A percentile compares a stretch with the other conserved stretches of the same genome.
Conservation (phyloP, 2,113 vertebrate species). For the Hymenochirus boettgeri region DNA sequence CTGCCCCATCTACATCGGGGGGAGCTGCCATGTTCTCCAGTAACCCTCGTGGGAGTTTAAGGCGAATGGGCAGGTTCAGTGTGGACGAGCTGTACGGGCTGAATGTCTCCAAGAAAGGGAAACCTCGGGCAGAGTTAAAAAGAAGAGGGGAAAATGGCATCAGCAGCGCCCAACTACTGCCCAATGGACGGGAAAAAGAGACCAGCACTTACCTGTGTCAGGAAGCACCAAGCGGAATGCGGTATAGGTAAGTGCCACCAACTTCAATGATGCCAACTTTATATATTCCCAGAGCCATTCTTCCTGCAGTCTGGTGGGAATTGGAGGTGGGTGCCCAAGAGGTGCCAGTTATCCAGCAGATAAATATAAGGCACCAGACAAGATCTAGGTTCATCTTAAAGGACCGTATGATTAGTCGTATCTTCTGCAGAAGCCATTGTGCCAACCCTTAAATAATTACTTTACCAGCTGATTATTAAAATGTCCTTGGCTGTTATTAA, state of each 20-base stretch:
- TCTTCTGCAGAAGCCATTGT: too few relatives aligned
- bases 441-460: too few relatives aligned
- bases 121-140: constrained; percentile 50
- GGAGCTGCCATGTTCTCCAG: constrained; percentile 62
- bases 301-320: too few relatives aligned
- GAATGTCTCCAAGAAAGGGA: constrained; percentile 67
- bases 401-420: too few relatives aligned
- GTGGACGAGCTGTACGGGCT: constrained; percentile 73
- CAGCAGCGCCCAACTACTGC: constrained; percentile 60
- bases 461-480: too few relatives aligned
- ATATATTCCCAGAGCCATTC: too few relatives aligned
- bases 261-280: too few relatives aligned
- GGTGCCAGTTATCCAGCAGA: too few relatives aligned
- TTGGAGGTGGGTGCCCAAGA: too few relatives aligned
- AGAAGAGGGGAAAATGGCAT: constrained; percentile 55
- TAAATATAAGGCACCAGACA: too few relatives aligned
- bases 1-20: not conserved
- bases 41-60: constrained; percentile 36
- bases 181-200: constrained; percentile 59
- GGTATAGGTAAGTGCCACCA: constrained; percentile 48
- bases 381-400: too few relatives aligned
- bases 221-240: constrained; percentile 61
- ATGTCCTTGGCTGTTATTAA: too few relatives aligned
- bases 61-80: constrained; percentile 62
- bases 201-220: constrained; percentile 65